phyloP scores from a whole-genome alignment of 2,888 invertebrate genomes.

The Zootermopsis nevadensis region DNA sequence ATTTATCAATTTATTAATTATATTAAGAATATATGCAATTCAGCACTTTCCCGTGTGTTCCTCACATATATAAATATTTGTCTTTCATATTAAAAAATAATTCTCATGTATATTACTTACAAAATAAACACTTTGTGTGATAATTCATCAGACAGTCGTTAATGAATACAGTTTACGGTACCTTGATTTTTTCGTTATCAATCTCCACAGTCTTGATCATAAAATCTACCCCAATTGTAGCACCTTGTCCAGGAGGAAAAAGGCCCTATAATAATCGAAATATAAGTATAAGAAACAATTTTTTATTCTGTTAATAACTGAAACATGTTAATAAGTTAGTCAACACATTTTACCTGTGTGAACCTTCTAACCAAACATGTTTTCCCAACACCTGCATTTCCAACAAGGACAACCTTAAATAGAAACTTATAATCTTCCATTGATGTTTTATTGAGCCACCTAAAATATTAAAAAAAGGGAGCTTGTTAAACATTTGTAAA shows the following conservation, averaged over 20 bases:
- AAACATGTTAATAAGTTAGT: not conserved
- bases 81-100: too few species aligned
- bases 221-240: conserved; percentile 98
- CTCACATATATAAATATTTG: too few species aligned
- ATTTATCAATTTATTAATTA: too few species aligned
- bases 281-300: not conserved
- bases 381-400: conserved; percentile 98
- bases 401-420: conserved; percentile 98
- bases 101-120: too few species aligned
- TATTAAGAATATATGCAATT: too few species aligned
- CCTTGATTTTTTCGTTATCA: conserved; percentile 94
- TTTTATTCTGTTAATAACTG: not conserved
- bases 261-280: conserved; percentile 73
- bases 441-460: conserved; percentile 20
- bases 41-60: too few species aligned
- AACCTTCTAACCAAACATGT: conserved; percentile 96
- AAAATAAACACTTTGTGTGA: too few species aligned
- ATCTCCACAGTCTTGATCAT: conserved; percentile 99
- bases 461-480: conserved; percentile 21
- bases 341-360: conserved; percentile 76
- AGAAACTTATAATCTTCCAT: conserved; percentile 99
- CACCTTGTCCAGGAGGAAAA: conserved; percentile 98
- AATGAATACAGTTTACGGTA: conserved; percentile 60
- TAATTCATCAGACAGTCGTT: too few species aligned
- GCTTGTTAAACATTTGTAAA: not conserved